Evolutionary conservation across 2,888 invertebrate genomes (phyloP), one percentile per base, ranked within the genome.

Genomic region (Seladonia tumulorum): DNA sequence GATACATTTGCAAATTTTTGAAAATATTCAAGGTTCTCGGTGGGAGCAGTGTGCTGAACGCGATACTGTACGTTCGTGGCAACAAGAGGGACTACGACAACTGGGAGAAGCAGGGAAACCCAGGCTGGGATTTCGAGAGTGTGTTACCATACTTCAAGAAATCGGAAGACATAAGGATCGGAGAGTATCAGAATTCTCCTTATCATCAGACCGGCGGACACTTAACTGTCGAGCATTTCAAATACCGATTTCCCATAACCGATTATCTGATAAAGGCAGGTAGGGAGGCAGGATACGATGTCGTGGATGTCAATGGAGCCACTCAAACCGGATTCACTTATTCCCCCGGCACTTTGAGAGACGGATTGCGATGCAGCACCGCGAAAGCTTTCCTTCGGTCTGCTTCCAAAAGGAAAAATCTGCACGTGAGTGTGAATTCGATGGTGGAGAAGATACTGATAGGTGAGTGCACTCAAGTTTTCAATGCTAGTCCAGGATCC

Each of bases 61-160:
- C 98, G 29, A 98, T 99, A 98, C 96, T 98, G 83, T 98, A 98
- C 92, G 96, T 98, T 0, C 96, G 99, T 77, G 99, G 98, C 0
- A 98, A 99, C 93, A 96, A 96, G 76, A 96, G 95, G 4, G 99
- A 99, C 93, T 99, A 98, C 94, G 98, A 99, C 92, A 95, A 96
- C n/a, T 99, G 99, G 99, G 97, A 96, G 35, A 94, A 93, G 18
- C 93, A 97, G 93, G 99, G 98, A 0, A 97, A 97, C 91, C 93
- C 95, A 0, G 98, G 97, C 0, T 99, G 99, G 99, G 96, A 97
- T 49, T 98, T 97, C 93, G 95, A 96, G 0, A 97, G 97, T 76
- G 96, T 98, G 0, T 94, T 98, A 57, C 96, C 96, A 16, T 98
- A 98, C 93, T 98, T 98, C 93, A 96, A 96, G 87, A 98, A 97